Conservation (phyloP, 2,797 vertebrate species). For the Phyllotis vaccarum region DNA sequence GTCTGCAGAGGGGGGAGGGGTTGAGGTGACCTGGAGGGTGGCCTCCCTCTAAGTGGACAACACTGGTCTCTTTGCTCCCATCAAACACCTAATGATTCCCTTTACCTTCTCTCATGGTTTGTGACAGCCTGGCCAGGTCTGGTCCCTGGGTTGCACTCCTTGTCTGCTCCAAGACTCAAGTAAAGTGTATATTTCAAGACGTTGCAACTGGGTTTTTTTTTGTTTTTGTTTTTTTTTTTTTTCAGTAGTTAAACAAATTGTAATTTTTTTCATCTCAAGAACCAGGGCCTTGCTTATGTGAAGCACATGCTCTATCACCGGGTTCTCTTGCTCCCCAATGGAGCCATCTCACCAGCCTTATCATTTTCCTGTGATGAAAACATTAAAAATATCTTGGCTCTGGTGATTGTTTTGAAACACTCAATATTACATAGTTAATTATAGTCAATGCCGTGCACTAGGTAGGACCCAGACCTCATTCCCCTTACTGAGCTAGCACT, state of each 20-base stretch:
- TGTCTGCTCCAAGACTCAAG: not conserved
- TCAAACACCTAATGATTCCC: not conserved
- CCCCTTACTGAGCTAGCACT: not conserved
- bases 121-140: accelerated
- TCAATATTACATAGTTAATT: not conserved
- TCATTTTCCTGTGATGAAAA: not conserved
- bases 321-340: no score
- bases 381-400: not conserved
- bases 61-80: not conserved
- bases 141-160: not conserved
- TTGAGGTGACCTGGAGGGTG: not conserved
- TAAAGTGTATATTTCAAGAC: not conserved
- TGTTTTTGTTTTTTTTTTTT: no score
- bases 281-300: not conserved
- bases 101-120: not conserved
- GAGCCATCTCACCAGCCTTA: not conserved
- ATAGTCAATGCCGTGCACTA: not conserved
- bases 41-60: not conserved
- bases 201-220: not conserved
- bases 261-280: not conserved
- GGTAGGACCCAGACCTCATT: not conserved
- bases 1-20: not conserved
- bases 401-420: not conserved
- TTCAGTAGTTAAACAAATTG: not conserved
- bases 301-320: not conserved